Base-by-base conservation (phyloP, 2,888 invertebrate species). In the Mythimna ferrago region DNA sequence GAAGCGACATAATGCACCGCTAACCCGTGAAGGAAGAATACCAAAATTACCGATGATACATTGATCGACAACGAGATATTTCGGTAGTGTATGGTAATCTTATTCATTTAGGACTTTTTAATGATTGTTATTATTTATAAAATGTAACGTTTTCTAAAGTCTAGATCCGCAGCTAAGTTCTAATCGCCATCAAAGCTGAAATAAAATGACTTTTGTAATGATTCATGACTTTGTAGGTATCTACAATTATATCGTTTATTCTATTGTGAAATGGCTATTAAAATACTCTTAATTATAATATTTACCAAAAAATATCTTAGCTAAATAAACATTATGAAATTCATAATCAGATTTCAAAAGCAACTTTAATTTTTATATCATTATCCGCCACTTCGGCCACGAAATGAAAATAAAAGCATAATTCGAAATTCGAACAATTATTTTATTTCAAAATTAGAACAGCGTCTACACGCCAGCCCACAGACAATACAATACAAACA, bases 401-500 rank as follows among this genome's bases (percentile, higher is more conserved):
- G 70, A 80, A 66, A 68, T 60, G 54, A 80, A 68, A 75, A 76
- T 73, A 82, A 81, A 76, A 76, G 61, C 56, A 73, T 78, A 78
- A 80, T 77, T 76, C 63, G 41, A 67, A 78, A 80, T 78, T 76
- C 64, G 41, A 67, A 79, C 78, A 80, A 72, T 80, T 77, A 87
- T 87, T 85, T 85, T 87, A 90, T 93, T 93, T 92, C 91, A 91
- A 91, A 93, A 93, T 91, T 88, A 78, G 92, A 91, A 90, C 85
- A 82, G 58, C 90, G 83, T 85, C 85, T 84, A 88, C 87, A 87
- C 88, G 85, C 75, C 86, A 73, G 51, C 32, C 67, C 21, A 88
- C 84, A 90, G 89, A 91, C 90, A 92, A 92, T 87, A 88, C 90
- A 92, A 91, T 87, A 88, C 91, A 91, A 91, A 90, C 87, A 90